These are phyloP conservation scores for Zhuqinia jingwanae DNA, from an alignment of 2,888 invertebrate species.

Conservation along the genomic window DNA sequence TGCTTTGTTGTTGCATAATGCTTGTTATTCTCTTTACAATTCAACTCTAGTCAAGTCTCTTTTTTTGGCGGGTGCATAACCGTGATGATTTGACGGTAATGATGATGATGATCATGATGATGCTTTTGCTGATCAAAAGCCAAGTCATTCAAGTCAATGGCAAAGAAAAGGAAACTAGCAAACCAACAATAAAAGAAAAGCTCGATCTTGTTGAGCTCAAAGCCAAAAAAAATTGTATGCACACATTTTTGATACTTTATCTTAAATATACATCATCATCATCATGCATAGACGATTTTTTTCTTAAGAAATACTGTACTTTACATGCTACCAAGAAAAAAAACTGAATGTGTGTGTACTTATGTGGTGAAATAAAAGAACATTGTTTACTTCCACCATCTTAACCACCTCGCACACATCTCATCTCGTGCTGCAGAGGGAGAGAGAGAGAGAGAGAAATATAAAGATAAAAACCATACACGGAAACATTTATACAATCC, in stretches of 20 bases:
- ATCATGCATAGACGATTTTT: background rate
- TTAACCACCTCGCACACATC: background rate
- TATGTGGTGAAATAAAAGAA: constrained; percentile 34
- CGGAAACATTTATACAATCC: constrained; percentile 45
- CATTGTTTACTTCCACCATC: constrained; percentile 27
- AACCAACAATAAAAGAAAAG: background rate
- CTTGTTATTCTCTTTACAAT: constrained; percentile 24
- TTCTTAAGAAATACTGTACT: background rate
- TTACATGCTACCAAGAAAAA: background rate
- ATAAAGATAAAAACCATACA: constrained; percentile 38
- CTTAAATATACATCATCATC: no score
- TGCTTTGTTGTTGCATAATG: constrained; percentile 48
- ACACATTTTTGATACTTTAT: constrained; percentile 8
- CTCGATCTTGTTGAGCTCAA: background rate
- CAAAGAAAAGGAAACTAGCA: background rate
- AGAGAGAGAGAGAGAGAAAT: constrained; percentile 4
- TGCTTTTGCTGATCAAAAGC: constrained; percentile 46
- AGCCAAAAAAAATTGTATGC: constrained; percentile 8
- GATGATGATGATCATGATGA: background rate
- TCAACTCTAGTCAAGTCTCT: constrained; percentile 16
- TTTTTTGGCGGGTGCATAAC: constrained; percentile 22
- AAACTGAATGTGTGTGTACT: background rate
- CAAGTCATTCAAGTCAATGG: constrained; percentile 51
- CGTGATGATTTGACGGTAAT: constrained; percentile 29
- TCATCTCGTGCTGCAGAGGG: background rate